Base-by-base conservation (phyloP, 1,140 invertebrate genomes). In the Drosophila yakuba region DNA sequence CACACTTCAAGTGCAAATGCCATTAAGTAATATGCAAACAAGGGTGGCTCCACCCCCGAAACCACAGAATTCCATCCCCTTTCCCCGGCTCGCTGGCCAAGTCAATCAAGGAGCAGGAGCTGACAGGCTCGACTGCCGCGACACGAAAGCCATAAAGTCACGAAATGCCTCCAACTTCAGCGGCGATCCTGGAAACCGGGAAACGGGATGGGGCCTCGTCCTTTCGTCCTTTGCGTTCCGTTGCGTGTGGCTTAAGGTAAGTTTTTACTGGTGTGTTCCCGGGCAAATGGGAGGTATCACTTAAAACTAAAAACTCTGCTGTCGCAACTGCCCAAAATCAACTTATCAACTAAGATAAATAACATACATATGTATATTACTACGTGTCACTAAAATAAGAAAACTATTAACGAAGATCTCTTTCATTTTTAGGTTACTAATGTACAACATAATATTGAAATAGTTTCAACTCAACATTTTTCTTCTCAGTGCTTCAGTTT, bases 21-120 rank as follows among this genome's bases (percentile, higher is more conserved):
- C 72, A 84, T 84, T 82, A 91, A 84, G 73, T 89, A 91, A 91
- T 88, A 90, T 90, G 89, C 88, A 88, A 82, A 89, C 78, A 85
- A 89, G 85, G 85, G 74, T 90, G 77, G 75, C 50, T 15, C 38
- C 56, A 36, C 41, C 17, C n/a, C 20, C 69, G 28, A 25, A 8
- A 2, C 48, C 12, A 25, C 48, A 41, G 32, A 48, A 17, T 51
- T 48, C 54, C 55, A 57, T 51, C 52, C 62, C 52, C 17, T 17
- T 57, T 39, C 32, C 17, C 25, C 17, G 28, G 51, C 12, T 17
- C 61, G 47, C 57, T 38, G 56, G 48, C 68, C 69, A 61, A 79
- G 77, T 86, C 83, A 86, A 86, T 88, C 83, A 88, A 79, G 75
- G 55, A 82, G 50, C 66, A 79, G 75, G 55, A 82, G 50, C 59